Base-by-base conservation (phyloP, 2,113 vertebrate species). In the Manacus vitellinus region DNA sequence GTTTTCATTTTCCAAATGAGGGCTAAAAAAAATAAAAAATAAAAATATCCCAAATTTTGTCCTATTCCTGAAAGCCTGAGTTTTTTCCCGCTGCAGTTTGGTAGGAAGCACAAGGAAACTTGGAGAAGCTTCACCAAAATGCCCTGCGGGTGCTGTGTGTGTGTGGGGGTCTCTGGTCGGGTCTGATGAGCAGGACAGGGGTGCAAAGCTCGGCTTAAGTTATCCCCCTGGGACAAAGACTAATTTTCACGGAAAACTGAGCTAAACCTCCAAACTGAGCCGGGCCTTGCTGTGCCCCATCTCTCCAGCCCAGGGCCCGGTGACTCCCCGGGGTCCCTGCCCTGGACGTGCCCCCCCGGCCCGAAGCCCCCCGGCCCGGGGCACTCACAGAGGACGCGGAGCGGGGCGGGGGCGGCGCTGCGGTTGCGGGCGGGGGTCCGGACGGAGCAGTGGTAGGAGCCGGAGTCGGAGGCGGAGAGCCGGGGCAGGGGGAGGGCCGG, bases 381-480 rank as follows among this genome's bases (percentile, higher is more conserved):
- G 75, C 16, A 98, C 98, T 98, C 94, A 98, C 98, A 98, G 85
- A 97, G 95, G 44, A 98, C 88, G 0, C 84, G 96, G 79, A 98
- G 85, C 46, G 90, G 89, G 92, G 94, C 25, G 14, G 97, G 95
- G 47, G 55, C 71, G 18, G 98, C 98, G 67, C 95, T 91, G 85
- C 27, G 91, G 80, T 47, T 77, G 35, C 22, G 37, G 8, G 62
- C 47, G 2, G 5, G 78, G 14, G 37, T 78, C 41, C 0, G 62
- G 21, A 96, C n/a, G 0, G 44, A 25, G 41, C 98, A 98, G 91
- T n/a, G 78, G 80, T 98, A 98, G 51, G 95, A 94, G 8, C 94
- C 96, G 2, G 97, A 86, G 1, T 98, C 95, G 1, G 41, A 3
- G 9, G 47, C 58, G 0, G 77, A 46, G 39, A 97, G 92, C 0